phyloP scores from a whole-genome alignment of 64 coral and sea anemone species.

The Dendronephthya gigantea region DNA sequence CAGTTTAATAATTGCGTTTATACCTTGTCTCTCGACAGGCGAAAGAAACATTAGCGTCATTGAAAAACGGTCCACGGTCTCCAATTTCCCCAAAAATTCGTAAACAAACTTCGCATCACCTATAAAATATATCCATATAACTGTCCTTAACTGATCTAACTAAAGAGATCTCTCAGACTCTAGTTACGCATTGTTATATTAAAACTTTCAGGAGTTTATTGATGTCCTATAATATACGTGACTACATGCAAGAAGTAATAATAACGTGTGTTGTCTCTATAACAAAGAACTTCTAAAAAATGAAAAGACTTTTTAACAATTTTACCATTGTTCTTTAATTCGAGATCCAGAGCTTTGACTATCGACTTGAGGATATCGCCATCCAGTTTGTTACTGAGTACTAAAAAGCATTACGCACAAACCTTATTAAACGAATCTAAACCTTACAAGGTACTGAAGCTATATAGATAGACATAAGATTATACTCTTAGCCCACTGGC shows the following conservation, averaged over 20 bases:
- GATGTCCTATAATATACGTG: too few relatives aligned
- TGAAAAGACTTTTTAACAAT: conserved; percentile 17
- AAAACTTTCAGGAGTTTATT: too few relatives aligned
- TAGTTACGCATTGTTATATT: too few relatives aligned
- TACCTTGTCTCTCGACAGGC: conserved; percentile 35
- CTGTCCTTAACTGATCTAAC: neutral
- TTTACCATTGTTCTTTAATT: conserved; percentile 44
- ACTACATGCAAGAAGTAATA: too few relatives aligned
- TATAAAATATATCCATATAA: neutral
- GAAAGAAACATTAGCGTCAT: conserved; percentile 63
- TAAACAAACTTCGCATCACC: conserved; percentile 60
- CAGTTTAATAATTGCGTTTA: neutral
- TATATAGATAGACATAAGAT: too few relatives aligned
- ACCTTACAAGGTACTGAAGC: too few relatives aligned
- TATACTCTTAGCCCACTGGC: too few relatives aligned
- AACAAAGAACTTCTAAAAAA: too few relatives aligned
- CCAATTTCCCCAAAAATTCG: conserved; percentile 45
- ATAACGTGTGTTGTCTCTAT: too few relatives aligned
- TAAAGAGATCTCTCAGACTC: neutral
- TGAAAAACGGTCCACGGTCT: conserved; percentile 56
- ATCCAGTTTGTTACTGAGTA: conserved; percentile 82
- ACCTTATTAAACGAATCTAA: too few relatives aligned
- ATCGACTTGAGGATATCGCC: conserved; percentile 65
- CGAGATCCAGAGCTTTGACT: conserved; percentile 36
- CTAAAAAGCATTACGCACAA: conserved; percentile 34